Conservation (phyloP, 1,140 invertebrate species). For the Ceratina australensis region DNA sequence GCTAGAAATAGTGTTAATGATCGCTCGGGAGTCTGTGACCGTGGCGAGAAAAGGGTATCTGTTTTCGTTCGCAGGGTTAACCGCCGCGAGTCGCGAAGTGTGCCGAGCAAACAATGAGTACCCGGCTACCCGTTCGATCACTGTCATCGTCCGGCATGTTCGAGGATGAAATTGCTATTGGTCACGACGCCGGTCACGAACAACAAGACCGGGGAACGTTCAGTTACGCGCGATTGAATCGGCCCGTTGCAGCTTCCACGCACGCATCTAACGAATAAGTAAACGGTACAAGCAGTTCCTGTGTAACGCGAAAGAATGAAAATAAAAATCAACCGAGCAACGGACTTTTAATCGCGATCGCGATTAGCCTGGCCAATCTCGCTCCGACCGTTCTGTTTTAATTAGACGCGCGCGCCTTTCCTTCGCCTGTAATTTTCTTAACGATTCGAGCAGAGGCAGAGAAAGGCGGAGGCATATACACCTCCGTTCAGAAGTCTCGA, state of each 20-base stretch:
- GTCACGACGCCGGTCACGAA: not conserved
- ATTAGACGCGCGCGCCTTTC: not conserved
- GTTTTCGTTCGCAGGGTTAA: too few relatives aligned
- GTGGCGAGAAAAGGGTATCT: too few relatives aligned
- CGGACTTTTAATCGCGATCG: not conserved
- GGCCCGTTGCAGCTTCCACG: conserved; percentile 5
- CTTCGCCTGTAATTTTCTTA: not conserved
- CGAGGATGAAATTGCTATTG: conserved; percentile 26
- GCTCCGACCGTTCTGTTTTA: not conserved
- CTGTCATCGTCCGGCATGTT: conserved; percentile 20
- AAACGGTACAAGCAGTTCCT: conserved; percentile 18
- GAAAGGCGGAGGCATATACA: not conserved
- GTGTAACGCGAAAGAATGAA: not conserved
- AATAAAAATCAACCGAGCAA: not conserved
- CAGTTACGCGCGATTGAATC: conserved; percentile 36
- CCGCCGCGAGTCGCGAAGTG: not conserved
- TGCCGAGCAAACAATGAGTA: conserved; percentile 15
- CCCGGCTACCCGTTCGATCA: not conserved
- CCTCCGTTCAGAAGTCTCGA: too few relatives aligned
- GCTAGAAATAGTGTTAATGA: too few relatives aligned
- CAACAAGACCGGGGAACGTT: conserved; percentile 19
- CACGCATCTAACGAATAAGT: not conserved
- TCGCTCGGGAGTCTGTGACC: too few relatives aligned
- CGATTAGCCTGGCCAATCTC: conserved; percentile 1
- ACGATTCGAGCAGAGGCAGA: not conserved